Base-by-base conservation (phyloP, 2,888 invertebrate species). In the Cordylochernes scorpioides region DNA sequence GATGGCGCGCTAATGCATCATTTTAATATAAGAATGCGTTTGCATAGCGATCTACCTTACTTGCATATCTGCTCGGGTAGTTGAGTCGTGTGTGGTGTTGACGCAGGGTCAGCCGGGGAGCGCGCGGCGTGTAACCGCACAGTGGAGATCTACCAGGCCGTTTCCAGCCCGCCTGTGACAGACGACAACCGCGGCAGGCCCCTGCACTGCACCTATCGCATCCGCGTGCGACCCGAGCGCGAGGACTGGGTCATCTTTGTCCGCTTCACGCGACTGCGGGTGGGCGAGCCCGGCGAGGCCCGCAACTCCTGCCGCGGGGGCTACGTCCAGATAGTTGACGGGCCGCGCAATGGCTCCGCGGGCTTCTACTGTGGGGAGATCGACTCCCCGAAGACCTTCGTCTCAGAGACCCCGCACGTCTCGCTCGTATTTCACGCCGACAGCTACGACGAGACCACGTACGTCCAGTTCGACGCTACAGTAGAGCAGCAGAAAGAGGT, bases 121-220 rank as follows among this genome's bases (percentile, higher is more conserved):
- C n/a, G n/a, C n/a, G n/a, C n/a, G n/a, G n/a, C n/a, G n/a, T 84
- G 82, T 58, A 82, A 82, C 58, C 80, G 80, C 55, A 82, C 82
- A 9, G 80, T 82, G 43, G 80, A 80, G 49, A 75, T 82, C 40
- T 80, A 80, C 55, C 80, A 82, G 49, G 78, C 80, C 49, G 75
- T 84, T 24, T 69, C 74, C 13, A 77, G 74, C 39, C 82, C 82
- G 16, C 71, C 74, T 41, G 70, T 82, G 51, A 75, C 69, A 24
- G 59, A 67, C 19, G 68, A 69, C 41, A 80, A 73, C 52, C 67
- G 71, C 46, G 78, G 78, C 9, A 67, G 74, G 42, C 74, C 80
- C 4, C 63, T 82, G 52, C 74, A 74, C 36, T 84, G 82, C 53
- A 74, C 69, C 62, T 84, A 82, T 58, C 68, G 78, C 46, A 82